These are phyloP conservation scores for Seladonia tumulorum DNA, from an alignment of 2,888 invertebrate species.

Conservation along the genomic window DNA sequence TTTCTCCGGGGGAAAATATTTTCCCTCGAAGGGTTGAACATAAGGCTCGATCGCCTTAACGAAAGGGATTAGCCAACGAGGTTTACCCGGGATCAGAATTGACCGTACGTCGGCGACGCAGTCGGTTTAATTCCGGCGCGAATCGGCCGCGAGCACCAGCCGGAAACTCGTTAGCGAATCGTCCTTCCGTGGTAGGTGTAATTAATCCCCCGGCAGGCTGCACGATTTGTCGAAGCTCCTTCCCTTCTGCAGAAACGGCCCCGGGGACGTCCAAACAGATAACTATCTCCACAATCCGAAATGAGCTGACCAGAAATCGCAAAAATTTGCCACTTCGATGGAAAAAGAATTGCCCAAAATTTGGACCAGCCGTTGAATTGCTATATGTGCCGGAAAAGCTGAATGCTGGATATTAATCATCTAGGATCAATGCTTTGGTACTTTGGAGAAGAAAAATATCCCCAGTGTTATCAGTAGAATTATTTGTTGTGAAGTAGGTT, in stretches of 20 bases:
- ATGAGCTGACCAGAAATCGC: background rate
- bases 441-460: no score
- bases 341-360: no score
- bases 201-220: constrained; percentile 58
- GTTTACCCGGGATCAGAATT: constrained; percentile 55
- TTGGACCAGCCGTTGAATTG: no score
- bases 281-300: constrained; percentile 39
- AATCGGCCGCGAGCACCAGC: constrained; percentile 59
- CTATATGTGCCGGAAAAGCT: no score
- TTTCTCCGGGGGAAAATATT: background rate
- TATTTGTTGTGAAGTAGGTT: no score
- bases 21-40: background rate
- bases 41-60: constrained; percentile 29
- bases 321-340: background rate
- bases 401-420: no score
- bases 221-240: constrained; percentile 57
- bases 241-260: constrained; percentile 15
- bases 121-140: constrained; percentile 62
- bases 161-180: constrained; percentile 67
- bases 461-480: no score
- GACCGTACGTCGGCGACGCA: constrained; percentile 38
- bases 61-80: constrained; percentile 47
- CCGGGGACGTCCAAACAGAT: constrained; percentile 41
- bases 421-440: no score
- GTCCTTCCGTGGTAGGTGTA: constrained; percentile 63